Percentiles rank a stretch among this genome's conserved stretches.
phyloP scores from a whole-genome alignment of 2,888 invertebrate species.

The Drosophila longiperda region DNA sequence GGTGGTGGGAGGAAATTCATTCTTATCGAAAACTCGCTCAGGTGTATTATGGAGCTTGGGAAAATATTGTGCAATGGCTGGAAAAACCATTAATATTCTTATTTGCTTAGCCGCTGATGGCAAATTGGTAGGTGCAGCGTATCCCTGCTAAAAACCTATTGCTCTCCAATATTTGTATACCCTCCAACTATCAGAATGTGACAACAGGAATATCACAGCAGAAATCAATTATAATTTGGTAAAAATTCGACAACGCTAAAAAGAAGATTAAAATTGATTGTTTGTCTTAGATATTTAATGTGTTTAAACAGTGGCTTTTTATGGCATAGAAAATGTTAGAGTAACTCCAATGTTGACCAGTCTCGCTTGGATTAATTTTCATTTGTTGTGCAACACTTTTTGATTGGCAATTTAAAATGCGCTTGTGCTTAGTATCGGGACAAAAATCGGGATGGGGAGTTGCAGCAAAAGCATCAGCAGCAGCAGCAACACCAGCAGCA shows the following conservation, averaged over 20 bases:
- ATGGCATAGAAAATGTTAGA: not conserved
- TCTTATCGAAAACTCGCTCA: constrained; percentile 78
- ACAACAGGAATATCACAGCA: not conserved
- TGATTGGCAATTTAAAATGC: constrained; percentile 77
- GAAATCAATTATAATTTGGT: not conserved
- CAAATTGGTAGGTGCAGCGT: constrained; percentile 72
- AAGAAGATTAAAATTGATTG: not conserved
- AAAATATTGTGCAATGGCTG: constrained; percentile 79
- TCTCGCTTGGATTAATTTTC: not conserved
- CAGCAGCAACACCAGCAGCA: constrained; percentile 29
- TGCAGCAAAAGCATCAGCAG: constrained; percentile 23
- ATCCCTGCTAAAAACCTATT: constrained; percentile 7
- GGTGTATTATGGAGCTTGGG: constrained; percentile 62
- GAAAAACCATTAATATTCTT: constrained; percentile 82
- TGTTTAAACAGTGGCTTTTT: not conserved
- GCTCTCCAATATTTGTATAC: constrained; percentile 15
- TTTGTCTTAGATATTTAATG: not conserved
- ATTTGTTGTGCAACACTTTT: constrained; percentile 60
- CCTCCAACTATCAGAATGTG: constrained; percentile 5
- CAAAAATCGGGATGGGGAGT: not conserved
- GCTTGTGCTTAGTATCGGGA: constrained; percentile 39
- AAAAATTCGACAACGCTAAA: not conserved
- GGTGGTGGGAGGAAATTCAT: constrained; percentile 18
- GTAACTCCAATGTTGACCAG: constrained; percentile 9
- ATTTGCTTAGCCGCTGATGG: constrained; percentile 80